Percentiles rank a stretch among this genome's conserved stretches.
Evolutionary conservation across 2,888 invertebrate species (phyloP).

Genomic region (Abrostola triplasia): DNA sequence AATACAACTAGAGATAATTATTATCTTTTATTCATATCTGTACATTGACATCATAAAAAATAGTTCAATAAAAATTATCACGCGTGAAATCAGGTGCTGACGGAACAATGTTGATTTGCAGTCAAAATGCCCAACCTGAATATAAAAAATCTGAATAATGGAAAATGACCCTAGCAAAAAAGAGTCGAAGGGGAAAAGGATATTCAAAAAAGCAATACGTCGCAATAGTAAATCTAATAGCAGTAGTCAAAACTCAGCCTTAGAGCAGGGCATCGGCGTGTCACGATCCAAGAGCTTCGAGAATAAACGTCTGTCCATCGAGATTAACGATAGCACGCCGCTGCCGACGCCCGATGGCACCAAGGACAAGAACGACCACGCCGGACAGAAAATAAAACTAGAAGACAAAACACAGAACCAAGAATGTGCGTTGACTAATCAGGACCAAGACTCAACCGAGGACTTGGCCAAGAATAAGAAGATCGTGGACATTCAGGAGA

Average conservation of each 20-base stretch:
- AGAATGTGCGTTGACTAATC: slow-evolving; percentile 30
- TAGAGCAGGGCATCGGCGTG: slow-evolving; percentile 67
- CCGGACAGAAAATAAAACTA: slow-evolving; percentile 56
- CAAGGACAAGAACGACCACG: slow-evolving; percentile 61
- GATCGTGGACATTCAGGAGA: slow-evolving; percentile 72
- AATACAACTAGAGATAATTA: slow-evolving; percentile 29
- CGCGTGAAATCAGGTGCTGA: slow-evolving; percentile 19
- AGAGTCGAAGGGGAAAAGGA: slow-evolving; percentile 83
- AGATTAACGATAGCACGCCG: slow-evolving; percentile 71
- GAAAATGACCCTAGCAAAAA: slow-evolving; percentile 86
- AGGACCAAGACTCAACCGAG: slow-evolving; percentile 30
- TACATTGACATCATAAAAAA: slow-evolving; percentile 16
- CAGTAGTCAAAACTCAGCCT: slow-evolving; percentile 69
- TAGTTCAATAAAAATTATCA: slow-evolving; percentile 14
- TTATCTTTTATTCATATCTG: slow-evolving; percentile 32
- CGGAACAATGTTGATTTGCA: slow-evolving; percentile 61
- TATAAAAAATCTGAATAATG: slow-evolving; percentile 77
- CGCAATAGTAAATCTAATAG: slow-evolving; percentile 79
- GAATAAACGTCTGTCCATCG: slow-evolving; percentile 67
- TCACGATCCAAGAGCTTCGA: slow-evolving; percentile 78
- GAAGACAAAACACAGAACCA: slow-evolving; percentile 55
- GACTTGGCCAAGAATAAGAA: slow-evolving; percentile 62
- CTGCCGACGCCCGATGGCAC: slow-evolving; percentile 73
- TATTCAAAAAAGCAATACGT: slow-evolving; percentile 81
- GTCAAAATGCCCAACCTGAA: slow-evolving; percentile 78